A percentile compares a stretch with the other conserved stretches of the same genome.
Evolutionary conservation across 35 echinoderm and acorn worm species (phyloP).

Genomic region (Heliocidaris erythrogramma): DNA sequence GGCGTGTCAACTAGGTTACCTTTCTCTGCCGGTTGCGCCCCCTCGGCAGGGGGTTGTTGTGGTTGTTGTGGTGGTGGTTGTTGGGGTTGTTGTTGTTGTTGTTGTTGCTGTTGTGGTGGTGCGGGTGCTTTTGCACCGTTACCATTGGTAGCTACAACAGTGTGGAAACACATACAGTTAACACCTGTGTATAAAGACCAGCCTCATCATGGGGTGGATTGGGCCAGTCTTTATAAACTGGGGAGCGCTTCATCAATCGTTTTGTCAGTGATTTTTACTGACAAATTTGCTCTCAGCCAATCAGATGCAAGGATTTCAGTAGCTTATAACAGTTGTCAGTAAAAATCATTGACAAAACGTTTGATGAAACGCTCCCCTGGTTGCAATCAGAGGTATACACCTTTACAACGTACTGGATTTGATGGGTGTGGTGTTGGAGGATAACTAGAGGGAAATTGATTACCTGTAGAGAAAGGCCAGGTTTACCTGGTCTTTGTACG

Average conservation of each 20-base stretch:
- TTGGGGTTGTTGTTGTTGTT: constrained; percentile 19
- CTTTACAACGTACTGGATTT: too few species aligned
- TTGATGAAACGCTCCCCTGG: too few species aligned
- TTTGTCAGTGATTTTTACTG: too few species aligned
- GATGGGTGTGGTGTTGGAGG: too few species aligned
- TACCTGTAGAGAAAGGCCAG: too few species aligned
- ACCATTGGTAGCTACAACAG: constrained; percentile 30
- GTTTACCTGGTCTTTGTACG: background rate
- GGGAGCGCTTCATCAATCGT: too few species aligned
- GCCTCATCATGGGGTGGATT: background rate
- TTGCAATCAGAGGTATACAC: too few species aligned
- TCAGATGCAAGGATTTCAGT: too few species aligned
- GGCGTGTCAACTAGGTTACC: constrained; percentile 22
- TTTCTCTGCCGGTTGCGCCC: background rate
- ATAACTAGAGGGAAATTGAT: too few species aligned
- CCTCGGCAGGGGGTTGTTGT: background rate
- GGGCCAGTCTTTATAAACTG: background rate
- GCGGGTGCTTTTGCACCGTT: background rate
- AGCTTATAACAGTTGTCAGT: too few species aligned
- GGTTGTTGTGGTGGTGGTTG: constrained; percentile 5
- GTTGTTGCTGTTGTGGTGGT: constrained; percentile 34
- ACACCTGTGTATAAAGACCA: background rate
- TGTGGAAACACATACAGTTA: constrained; percentile 11
- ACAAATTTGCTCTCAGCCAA: too few species aligned
- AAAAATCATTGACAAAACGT: too few species aligned